Base-by-base conservation (phyloP, 2,797 vertebrate species). In the Gastrophryne carolinensis region DNA sequence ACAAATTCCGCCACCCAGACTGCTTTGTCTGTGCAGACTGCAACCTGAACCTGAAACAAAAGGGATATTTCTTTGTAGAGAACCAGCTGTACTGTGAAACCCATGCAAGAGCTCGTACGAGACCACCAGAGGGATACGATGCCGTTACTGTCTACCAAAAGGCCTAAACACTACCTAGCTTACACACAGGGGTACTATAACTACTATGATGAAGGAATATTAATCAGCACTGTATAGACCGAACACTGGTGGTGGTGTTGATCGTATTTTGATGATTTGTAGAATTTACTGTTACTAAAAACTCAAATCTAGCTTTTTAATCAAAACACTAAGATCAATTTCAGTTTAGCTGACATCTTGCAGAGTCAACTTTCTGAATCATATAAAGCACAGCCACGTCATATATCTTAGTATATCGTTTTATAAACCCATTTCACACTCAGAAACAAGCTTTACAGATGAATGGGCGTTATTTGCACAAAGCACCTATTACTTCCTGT, bases 1-100 rank as follows among this genome's bases (percentile, higher is more conserved):
- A 99, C 52, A 98, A 96, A 75, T 95, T 91, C 78, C 91, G 93
- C 49, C 98, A 99, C 56, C 97, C 96, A 0, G 96, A 95, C 39
- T 99, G 98, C 84, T 99, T 99, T 1, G 95, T 98, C 81, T 99
- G 98, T 64, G 89, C 93, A 0, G 96, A 98, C 90, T 99, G 98
- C 47, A 91, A 92, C 72, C 84, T 95, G 82, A 99, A 95, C 92
- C 92, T 99, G 79, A 99, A 99, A 83, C 96, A 99, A 79, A 94
- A 93, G 81, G 98, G 97, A 34, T 99, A 97, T 76, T 99, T 97
- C 92, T 97, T 98, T 2, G 93, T 99, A 87, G 95, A 96, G 81
- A 95, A 93, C 1, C 91, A 98, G 56, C 84, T 99, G 39, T 99
- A 96, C 92, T 99, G 98, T 11, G 98, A 99, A 89, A 84, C 79